These are phyloP conservation scores for Drosophila bocqueti DNA, from an alignment of 1,140 invertebrate species.

Conservation along the genomic window DNA sequence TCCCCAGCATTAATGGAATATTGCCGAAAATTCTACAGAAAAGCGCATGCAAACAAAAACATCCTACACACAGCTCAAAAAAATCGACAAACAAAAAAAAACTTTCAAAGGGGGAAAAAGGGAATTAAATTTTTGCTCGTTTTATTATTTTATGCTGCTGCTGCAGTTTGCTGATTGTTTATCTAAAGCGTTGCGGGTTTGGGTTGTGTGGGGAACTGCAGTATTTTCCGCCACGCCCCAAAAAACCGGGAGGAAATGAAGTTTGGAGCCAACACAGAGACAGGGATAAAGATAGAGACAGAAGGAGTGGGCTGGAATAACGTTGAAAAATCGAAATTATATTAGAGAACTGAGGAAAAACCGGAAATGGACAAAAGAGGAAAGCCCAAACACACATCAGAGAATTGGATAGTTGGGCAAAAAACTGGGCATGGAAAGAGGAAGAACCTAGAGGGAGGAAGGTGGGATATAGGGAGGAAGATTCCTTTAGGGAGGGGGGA, in stretches of 20 bases:
- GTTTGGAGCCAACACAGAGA: constrained; percentile 46
- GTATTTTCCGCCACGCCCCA: constrained; percentile 71
- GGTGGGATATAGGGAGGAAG: no score
- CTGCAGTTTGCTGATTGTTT: constrained; percentile 75
- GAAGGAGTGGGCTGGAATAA: background rate
- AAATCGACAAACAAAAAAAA: constrained; percentile 67
- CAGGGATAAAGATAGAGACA: background rate
- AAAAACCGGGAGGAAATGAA: constrained; percentile 59
- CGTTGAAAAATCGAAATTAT: constrained; percentile 71
- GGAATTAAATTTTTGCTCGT: constrained; percentile 47
- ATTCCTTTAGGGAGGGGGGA: background rate
- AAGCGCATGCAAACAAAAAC: constrained; percentile 72
- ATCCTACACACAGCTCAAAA: constrained; percentile 32
- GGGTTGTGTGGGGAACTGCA: constrained; percentile 54
- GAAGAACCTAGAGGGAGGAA: background rate
- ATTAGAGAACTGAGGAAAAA: constrained; percentile 51
- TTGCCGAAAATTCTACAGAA: constrained; percentile 80
- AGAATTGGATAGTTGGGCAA: constrained; percentile 9
- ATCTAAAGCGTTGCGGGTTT: constrained; percentile 21
- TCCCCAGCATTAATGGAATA: constrained; percentile 77
- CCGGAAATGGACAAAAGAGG: constrained; percentile 60
- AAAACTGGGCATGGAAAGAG: constrained; percentile 20
- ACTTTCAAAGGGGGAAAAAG: constrained; percentile 59
- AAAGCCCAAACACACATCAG: background rate
- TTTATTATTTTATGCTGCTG: constrained; percentile 72